These are phyloP conservation scores for Crotalus adamanteus DNA, from an alignment of 2,797 vertebrate species.

Conservation along the genomic window DNA sequence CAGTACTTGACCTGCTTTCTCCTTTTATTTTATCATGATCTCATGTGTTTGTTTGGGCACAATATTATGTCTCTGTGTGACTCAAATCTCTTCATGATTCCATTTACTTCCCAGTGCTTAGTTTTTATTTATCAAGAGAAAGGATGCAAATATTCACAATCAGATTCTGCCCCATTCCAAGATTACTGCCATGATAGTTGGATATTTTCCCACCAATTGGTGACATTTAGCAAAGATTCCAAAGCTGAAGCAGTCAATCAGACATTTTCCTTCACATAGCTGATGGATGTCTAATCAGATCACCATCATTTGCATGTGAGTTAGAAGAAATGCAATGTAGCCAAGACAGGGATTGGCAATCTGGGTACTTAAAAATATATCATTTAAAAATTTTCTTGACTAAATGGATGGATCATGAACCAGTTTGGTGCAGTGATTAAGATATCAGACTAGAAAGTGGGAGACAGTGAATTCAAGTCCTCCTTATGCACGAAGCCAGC, in stretches of 20 bases:
- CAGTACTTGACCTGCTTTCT: neutral
- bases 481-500: neutral
- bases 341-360: too few relatives aligned
- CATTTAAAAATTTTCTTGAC: neutral
- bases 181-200: neutral
- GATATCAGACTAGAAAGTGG: neutral
- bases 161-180: neutral
- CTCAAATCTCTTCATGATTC: neutral
- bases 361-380: too few relatives aligned
- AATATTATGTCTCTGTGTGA: neutral
- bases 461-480: neutral
- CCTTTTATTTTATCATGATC: neutral
- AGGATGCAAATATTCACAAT: neutral
- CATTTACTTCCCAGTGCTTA: neutral
- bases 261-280: neutral
- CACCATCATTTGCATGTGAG: neutral
- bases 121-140: neutral
- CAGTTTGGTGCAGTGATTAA: neutral
- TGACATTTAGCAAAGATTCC: neutral
- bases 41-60: neutral
- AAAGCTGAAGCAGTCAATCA: neutral
- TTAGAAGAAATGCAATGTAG: neutral
- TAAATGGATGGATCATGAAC: neutral
- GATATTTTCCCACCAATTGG: neutral
- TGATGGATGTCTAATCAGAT: neutral